These are phyloP conservation scores for Scytalopus superciliaris DNA, from an alignment of 2,113 vertebrate genomes.

Conservation along the genomic window DNA sequence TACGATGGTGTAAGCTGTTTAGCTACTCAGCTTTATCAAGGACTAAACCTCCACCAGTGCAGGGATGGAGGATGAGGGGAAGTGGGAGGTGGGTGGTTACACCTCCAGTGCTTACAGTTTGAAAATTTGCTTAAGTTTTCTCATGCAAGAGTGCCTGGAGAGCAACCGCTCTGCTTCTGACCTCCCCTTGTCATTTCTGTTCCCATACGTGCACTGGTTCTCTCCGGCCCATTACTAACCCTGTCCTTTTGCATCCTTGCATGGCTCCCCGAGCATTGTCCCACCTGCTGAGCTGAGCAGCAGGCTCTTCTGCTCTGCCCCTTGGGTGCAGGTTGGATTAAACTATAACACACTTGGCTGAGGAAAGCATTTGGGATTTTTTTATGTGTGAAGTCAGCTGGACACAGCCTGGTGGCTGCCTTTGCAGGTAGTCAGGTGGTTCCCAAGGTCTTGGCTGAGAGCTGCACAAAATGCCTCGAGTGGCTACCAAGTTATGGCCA, in stretches of 20 bases:
- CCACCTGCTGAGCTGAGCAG: fast-evolving
- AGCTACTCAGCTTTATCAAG: neutral
- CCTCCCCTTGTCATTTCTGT: neutral
- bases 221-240: neutral
- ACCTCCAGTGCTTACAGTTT: neutral
- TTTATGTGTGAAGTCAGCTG: neutral
- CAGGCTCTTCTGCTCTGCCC: neutral
- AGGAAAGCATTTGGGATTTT: neutral
- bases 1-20: neutral
- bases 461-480: neutral
- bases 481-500: neutral
- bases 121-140: neutral
- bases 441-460: neutral
- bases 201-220: fast-evolving
- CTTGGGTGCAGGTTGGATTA: neutral
- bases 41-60: fast-evolving
- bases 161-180: neutral
- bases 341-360: neutral
- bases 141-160: neutral
- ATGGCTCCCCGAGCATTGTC: fast-evolving
- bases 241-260: neutral
- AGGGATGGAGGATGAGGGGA: neutral
- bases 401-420: neutral
- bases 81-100: neutral
- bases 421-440: neutral